Evolutionary conservation across 1,140 invertebrate species (phyloP).

Genomic region (Macrobrachium rosenbergii): DNA sequence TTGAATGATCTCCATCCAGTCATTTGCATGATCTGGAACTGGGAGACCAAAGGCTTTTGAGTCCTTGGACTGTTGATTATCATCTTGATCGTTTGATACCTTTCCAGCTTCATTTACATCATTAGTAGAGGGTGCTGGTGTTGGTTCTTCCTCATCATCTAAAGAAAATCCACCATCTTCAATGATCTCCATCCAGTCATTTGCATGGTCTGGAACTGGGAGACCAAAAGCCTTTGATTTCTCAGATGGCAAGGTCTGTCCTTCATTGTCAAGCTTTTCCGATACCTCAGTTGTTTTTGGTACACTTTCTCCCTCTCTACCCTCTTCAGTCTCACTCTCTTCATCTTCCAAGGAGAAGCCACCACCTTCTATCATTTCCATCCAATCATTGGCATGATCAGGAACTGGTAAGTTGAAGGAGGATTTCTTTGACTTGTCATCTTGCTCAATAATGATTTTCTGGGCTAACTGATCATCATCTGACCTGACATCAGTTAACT

Average conservation of each 20-base stretch:
- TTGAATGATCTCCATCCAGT: slow-evolving; percentile 41
- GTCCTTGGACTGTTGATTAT: not conserved
- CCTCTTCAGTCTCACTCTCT: slow-evolving; percentile 1
- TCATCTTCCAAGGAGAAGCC: slow-evolving; percentile 55
- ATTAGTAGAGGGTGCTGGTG: not conserved
- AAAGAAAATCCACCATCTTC: slow-evolving; percentile 51
- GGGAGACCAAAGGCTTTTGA: slow-evolving; percentile 31
- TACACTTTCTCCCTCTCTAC: not conserved
- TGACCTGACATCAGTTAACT: not conserved
- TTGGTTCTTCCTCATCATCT: slow-evolving; percentile 48
- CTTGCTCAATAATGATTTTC: not conserved
- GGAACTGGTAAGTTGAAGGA: slow-evolving; percentile 41
- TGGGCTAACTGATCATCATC: not conserved
- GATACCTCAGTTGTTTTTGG: not conserved
- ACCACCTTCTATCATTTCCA: slow-evolving; percentile 58
- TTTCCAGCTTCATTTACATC: not conserved
- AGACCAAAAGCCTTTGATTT: slow-evolving; percentile 25
- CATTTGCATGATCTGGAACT: slow-evolving; percentile 49
- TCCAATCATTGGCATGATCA: slow-evolving; percentile 58
- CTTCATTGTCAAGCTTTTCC: not conserved
- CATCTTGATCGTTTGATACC: not conserved
- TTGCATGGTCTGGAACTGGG: slow-evolving; percentile 53
- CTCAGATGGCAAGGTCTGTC: no score
- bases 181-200: slow-evolving; percentile 60
- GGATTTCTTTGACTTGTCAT: not conserved